Evolutionary conservation across 2,797 vertebrate genomes (phyloP), one percentile per base, ranked within the genome.

Genomic region (Syngnathus rostellatus): DNA sequence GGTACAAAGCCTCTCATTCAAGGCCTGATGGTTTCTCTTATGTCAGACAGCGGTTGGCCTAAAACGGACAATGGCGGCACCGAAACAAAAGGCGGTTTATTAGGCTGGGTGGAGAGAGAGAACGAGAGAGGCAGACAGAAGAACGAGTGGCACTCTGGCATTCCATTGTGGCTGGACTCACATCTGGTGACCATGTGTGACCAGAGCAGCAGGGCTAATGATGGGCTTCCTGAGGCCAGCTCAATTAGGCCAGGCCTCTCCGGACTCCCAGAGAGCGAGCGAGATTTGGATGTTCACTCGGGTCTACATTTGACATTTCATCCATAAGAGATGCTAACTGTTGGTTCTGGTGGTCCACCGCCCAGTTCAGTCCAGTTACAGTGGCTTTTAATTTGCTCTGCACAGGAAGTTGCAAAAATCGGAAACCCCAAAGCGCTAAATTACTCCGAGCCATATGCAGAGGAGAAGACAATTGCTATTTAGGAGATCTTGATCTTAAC

Each of bases 181-280:
- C 95, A 98, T 98, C 96, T 99, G 96, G 95, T 90, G 82, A 86
- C 92, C 96, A 98, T 95, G 94, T 98, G 96, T 94, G 93, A 91
- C 84, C 81, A 80, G 90, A 89, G 90, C 84, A 83, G 85, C 77
- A 80, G 87, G 85, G 86, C 91, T 97, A 95, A 97, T 96, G 93
- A 95, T 93, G 94, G 93, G 93, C 94, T 97, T 94, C 94, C 94
- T 94, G 92, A 93, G 92, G 75, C 86, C 92, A 86, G 89, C 89
- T 91, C 93, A 95, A 94, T 95, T 96, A 96, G 93, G 85, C 81
- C 74, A 86, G 89, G 90, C 90, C 89, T 92, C 89, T 80, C 45
- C 65, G 86, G 88, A 90, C 86, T 86, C 81, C 82, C 82, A 83
- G 83, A 80, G 87, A 87, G 64, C 57, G 40, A 66, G 67, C 65